Evolutionary conservation across 1,140 invertebrate species (phyloP).

Genomic region (Zophobas morio): DNA sequence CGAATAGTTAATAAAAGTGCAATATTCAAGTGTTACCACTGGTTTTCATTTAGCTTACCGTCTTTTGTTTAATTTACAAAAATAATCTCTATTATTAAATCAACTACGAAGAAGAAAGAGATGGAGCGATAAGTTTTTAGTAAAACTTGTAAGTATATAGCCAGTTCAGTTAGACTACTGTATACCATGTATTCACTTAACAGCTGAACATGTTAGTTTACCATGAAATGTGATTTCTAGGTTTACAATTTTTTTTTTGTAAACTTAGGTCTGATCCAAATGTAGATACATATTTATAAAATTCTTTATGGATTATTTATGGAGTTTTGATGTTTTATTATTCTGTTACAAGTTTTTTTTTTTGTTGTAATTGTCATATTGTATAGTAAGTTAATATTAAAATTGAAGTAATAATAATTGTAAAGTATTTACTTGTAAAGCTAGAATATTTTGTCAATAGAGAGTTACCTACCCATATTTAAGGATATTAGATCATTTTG

Average conservation of each 20-base stretch:
- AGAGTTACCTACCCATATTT: not conserved
- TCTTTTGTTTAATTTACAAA: not conserved
- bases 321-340: slow-evolving; percentile 2
- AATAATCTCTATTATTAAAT: not conserved
- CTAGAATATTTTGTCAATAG: slow-evolving; percentile 22
- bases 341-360: slow-evolving; percentile 24
- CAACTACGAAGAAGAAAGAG: too few relatives aligned
- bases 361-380: slow-evolving; percentile 33
- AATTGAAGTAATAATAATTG: slow-evolving; percentile 38
- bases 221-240: too few relatives aligned
- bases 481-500: too few relatives aligned
- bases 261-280: not conserved
- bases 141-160: too few relatives aligned
- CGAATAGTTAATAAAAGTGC: slow-evolving; percentile 31
- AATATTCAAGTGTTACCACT: slow-evolving; percentile 21
- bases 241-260: too few relatives aligned
- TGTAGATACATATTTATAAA: too few relatives aligned
- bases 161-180: too few relatives aligned
- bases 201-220: too few relatives aligned
- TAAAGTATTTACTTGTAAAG: slow-evolving; percentile 10
- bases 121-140: too few relatives aligned
- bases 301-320: not conserved
- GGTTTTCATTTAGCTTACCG: not conserved
- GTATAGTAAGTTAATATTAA: slow-evolving; percentile 37
- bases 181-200: too few relatives aligned